Evolutionary conservation across 2,113 vertebrate genomes (phyloP).

Genomic region (Menura novaehollandiae): DNA sequence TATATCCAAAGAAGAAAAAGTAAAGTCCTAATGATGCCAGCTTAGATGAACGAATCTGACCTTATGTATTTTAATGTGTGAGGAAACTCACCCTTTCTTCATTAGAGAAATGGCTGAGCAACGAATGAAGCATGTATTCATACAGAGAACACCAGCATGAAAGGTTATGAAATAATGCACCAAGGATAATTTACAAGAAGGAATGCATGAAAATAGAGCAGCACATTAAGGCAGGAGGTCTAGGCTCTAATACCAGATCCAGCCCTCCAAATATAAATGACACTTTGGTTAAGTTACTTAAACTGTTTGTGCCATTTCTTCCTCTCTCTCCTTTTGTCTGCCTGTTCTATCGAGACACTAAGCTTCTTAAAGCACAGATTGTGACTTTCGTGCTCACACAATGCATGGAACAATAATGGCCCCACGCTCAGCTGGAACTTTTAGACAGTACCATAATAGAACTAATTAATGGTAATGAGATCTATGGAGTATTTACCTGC

Average conservation of each 20-base stretch:
- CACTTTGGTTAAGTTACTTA: background rate
- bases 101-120: background rate
- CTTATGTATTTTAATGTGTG: background rate
- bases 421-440: background rate
- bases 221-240: background rate
- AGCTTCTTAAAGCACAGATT: background rate
- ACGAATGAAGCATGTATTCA: background rate
- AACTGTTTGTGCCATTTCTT: background rate
- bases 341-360: background rate
- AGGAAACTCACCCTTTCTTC: background rate
- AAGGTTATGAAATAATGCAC: background rate
- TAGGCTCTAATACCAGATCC: background rate
- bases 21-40: background rate
- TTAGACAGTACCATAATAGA: background rate
- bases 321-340: background rate
- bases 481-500: background rate
- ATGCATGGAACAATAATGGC: background rate
- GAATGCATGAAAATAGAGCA: background rate
- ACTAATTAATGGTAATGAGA: constrained; percentile 17
- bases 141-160: background rate
- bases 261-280: background rate
- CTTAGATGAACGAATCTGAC: background rate
- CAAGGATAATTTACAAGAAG: background rate
- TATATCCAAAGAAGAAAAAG: background rate
- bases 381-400: background rate